Evolutionary conservation across 2,113 vertebrate genomes (phyloP).

Genomic region (Sylvietta virens): DNA sequence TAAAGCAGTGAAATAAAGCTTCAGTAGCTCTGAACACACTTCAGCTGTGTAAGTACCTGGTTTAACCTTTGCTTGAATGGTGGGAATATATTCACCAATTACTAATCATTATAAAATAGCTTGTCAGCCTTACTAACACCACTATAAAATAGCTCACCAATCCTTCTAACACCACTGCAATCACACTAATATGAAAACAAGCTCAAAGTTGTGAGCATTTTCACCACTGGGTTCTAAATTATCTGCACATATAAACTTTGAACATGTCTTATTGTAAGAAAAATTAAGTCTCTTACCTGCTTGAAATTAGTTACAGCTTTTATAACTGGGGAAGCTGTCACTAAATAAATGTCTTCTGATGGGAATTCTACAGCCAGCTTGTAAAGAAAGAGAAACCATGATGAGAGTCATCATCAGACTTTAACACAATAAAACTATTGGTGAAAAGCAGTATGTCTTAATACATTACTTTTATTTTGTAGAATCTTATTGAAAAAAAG

Average conservation of each 20-base stretch:
- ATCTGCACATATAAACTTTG: background rate
- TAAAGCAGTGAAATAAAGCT: background rate
- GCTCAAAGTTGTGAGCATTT: background rate
- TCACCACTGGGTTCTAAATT: background rate
- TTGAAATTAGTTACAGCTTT: constrained; percentile 91
- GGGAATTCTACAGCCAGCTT: constrained; percentile 85
- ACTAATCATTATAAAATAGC: background rate
- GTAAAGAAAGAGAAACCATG: background rate
- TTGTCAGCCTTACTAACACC: background rate
- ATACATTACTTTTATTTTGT: background rate
- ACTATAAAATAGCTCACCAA: background rate
- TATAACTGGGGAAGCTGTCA: constrained; percentile 85
- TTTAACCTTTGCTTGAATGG: background rate
- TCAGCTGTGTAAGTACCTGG: background rate
- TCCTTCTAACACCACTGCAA: background rate
- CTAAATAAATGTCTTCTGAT: constrained; percentile 79
- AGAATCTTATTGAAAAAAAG: background rate
- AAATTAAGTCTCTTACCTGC: constrained; percentile 75
- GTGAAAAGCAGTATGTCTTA: background rate
- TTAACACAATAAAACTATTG: background rate
- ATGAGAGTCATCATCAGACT: background rate
- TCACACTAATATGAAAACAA: background rate
- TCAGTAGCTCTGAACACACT: background rate
- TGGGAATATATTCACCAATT: background rate
- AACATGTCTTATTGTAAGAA: background rate